Evolutionary conservation across 2,888 invertebrate species (phyloP).

Genomic region (Cataglyphis albicans): DNA sequence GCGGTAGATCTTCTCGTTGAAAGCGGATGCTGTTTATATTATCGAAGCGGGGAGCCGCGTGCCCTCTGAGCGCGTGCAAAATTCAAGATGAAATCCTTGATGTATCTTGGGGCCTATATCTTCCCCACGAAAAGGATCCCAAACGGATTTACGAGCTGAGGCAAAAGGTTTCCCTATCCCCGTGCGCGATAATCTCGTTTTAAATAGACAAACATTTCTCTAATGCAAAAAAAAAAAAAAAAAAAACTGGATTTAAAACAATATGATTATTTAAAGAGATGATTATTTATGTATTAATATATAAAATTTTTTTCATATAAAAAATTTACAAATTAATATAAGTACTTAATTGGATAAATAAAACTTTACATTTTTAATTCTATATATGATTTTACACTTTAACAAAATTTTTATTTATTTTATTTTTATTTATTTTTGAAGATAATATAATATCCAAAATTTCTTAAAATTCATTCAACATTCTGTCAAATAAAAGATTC

Average conservation of each 20-base stretch:
- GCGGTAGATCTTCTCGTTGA: conserved; percentile 31
- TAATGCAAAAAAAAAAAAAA: conserved; percentile 14
- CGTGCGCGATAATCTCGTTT: conserved; percentile 29
- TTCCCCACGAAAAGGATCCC: conserved; percentile 41
- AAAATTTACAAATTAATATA: not conserved
- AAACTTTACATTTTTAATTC: not conserved
- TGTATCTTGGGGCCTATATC: conserved; percentile 48
- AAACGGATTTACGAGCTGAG: conserved; percentile 43
- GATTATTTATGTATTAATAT: conserved; percentile 1
- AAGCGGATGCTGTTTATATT: conserved; percentile 51
- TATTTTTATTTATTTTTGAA: not conserved
- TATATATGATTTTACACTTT: not conserved
- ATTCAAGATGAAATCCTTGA: conserved; percentile 55
- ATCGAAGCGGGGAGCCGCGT: conserved; percentile 39
- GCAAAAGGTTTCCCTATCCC: conserved; percentile 23
- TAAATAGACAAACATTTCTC: conserved; percentile 29
- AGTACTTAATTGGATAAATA: not conserved
- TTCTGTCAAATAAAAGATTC: not conserved
- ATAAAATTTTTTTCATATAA: not conserved
- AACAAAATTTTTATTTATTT: not conserved
- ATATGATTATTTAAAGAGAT: not conserved
- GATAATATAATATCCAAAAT: not conserved
- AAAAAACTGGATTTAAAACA: not conserved
- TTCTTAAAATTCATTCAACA: not conserved
- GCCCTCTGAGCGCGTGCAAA: conserved; percentile 44